phyloP scores from a whole-genome alignment of 2,888 invertebrate genomes.

The Idaea dimidiata region DNA sequence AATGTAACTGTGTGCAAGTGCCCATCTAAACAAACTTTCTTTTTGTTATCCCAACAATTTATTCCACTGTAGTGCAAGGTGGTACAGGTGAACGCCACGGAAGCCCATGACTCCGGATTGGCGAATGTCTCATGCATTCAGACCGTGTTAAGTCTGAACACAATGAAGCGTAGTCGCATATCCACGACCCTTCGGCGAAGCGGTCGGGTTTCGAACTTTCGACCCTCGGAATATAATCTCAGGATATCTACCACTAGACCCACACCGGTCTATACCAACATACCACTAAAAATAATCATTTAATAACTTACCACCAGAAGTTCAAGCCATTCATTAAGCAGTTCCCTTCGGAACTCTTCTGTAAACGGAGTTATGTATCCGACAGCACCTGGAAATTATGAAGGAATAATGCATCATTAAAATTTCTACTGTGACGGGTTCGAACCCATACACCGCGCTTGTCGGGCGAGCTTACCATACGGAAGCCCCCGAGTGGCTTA shows the following conservation, averaged over 20 bases:
- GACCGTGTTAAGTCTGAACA: too few species aligned
- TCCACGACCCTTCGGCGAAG: too few species aligned
- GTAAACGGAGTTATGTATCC: slow-evolving; percentile 91
- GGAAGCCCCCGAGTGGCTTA: too few species aligned
- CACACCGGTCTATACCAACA: not conserved
- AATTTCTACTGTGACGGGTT: not conserved
- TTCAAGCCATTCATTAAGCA: slow-evolving; percentile 81
- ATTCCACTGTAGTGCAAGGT: not conserved
- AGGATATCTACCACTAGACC: too few species aligned
- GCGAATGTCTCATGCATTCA: not conserved
- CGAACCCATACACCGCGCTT: not conserved
- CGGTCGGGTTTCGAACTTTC: too few species aligned
- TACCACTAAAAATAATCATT: not conserved
- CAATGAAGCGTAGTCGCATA: too few species aligned
- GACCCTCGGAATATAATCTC: too few species aligned
- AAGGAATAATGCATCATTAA: not conserved
- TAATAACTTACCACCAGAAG: slow-evolving; percentile 54
- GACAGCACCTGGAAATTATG: slow-evolving; percentile 80
- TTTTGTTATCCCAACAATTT: not conserved
- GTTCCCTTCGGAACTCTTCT: slow-evolving; percentile 80
- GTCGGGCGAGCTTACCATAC: too few species aligned
- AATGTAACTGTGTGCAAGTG: not conserved
- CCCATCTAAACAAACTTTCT: not conserved
- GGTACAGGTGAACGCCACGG: not conserved
- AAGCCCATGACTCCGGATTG: not conserved